A percentile compares a stretch with the other conserved stretches of the same genome.
These are phyloP conservation scores for Odontocolon sp. DNA, from an alignment of 2,888 invertebrate species.

Conservation along the genomic window DNA sequence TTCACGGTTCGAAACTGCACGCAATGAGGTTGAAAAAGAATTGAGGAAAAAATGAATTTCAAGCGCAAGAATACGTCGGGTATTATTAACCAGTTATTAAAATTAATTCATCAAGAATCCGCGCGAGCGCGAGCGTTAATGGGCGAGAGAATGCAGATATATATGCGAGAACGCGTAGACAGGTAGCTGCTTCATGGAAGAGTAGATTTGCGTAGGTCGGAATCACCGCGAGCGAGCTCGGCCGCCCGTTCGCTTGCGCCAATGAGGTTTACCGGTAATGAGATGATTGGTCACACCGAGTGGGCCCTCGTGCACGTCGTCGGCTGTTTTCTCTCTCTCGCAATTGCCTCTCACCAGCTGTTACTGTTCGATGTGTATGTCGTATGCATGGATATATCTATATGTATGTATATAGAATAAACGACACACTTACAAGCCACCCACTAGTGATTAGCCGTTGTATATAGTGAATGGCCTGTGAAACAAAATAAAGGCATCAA, in stretches of 20 bases:
- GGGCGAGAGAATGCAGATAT: constrained; percentile 48
- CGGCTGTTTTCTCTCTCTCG: constrained; percentile 32
- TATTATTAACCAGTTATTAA: constrained; percentile 41
- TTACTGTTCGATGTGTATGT: constrained; percentile 34
- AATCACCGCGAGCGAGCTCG: constrained; percentile 52
- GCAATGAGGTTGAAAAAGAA: neutral
- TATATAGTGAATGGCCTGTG: constrained; percentile 50
- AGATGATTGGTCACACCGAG: constrained; percentile 66
- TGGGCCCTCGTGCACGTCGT: constrained; percentile 52
- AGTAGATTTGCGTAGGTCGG: constrained; percentile 64
- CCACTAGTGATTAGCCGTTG: constrained; percentile 56
- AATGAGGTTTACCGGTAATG: constrained; percentile 64
- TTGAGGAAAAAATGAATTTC: neutral
- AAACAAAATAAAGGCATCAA: constrained; percentile 43
- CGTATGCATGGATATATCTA: neutral
- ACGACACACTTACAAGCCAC: constrained; percentile 42
- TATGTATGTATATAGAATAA: constrained; percentile 32
- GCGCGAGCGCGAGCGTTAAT: constrained; percentile 29
- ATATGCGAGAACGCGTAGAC: constrained; percentile 62
- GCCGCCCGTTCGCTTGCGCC: constrained; percentile 42
- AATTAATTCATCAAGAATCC: constrained; percentile 34
- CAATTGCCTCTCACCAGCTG: constrained; percentile 47
- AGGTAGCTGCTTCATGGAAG: constrained; percentile 57
- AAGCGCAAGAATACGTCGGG: neutral
- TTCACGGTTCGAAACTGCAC: neutral